Percentiles rank a stretch among this genome's conserved stretches.
Conservation (phyloP, 1,140 invertebrate genomes). For the Phenacoccus solenopsis region DNA sequence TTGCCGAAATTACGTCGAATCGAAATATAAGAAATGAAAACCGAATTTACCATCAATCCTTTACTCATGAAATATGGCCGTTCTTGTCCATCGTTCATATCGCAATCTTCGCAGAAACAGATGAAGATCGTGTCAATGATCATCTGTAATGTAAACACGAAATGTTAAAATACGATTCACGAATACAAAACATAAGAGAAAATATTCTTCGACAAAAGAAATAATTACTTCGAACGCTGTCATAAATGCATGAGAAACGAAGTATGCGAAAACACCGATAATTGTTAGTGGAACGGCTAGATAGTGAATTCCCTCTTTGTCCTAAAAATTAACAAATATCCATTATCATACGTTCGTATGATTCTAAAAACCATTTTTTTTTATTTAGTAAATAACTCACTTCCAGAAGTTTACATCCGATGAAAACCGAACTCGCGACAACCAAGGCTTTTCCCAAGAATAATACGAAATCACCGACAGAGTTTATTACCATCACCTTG, state of each 20-base stretch:
- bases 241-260: conserved; percentile 61
- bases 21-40: not conserved
- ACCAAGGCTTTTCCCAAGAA: conserved; percentile 60
- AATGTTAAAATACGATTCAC: not conserved
- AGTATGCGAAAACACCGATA: conserved; percentile 51
- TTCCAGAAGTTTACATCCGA: conserved; percentile 47
- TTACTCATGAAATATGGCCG: conserved; percentile 62
- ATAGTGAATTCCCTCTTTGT: conserved; percentile 47
- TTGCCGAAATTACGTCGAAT: not conserved
- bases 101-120: conserved; percentile 69
- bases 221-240: conserved; percentile 59
- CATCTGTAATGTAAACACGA: conserved; percentile 46
- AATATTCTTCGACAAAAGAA: not conserved
- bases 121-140: conserved; percentile 68
- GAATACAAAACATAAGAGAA: not conserved
- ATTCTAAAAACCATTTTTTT: too few relatives aligned
- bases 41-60: conserved; percentile 44
- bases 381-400: conserved; percentile 32
- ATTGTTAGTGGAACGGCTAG: conserved; percentile 53
- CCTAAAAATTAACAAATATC: conserved; percentile 31
- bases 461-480: conserved; percentile 62
- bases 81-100: conserved; percentile 56
- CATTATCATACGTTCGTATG: too few relatives aligned
- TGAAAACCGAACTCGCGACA: conserved; percentile 46
- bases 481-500: conserved; percentile 59